Evolutionary conservation across 2,888 invertebrate species (phyloP), one percentile per base, ranked within the genome.

Genomic region (Troides helena): DNA sequence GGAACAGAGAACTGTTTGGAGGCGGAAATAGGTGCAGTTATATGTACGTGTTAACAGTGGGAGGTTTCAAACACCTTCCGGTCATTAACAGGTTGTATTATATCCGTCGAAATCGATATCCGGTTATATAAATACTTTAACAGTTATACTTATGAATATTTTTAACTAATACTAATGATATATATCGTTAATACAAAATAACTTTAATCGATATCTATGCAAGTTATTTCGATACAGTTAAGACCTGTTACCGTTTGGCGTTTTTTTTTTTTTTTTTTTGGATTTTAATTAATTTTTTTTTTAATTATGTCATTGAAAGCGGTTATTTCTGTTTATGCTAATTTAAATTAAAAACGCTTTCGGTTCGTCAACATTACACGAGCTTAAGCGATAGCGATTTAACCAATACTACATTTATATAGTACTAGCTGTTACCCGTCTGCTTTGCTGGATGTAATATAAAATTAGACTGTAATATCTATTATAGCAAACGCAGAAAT

Each of bases 291-390:
- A 59, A 56, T 25, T 43, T 69, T 65, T 69, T 65, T 65, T 69
- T 65, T 65, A 69, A 69, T 69, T 62, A 62, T 62, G 61, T 65
- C 62, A 65, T 21, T 57, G 65, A 58, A 65, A 61, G 56, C 61
- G 57, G 65, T 69, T 69, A 69, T 62, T 69, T 69, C 69, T 69
- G 69, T 69, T 69, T 69, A 69, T 69, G 69, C 58, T 69, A 69
- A 69, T 69, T 69, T 69, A 69, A 69, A 69, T 69, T 69, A 69
- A 65, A 69, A 65, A 56, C 56, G 57, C 17, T 46, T 65, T 30
- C 5, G 58, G 6, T 1, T 10, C 23, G 65, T 30, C 46, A 23
- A 46, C 7, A 50, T 56, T 57, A 36, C 17, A 65, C 18, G 30
- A 62, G 64, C 69, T 65, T 18, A 58, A 53, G 53, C 53, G 53